A percentile compares a stretch with the other conserved stretches of the same genome.
Evolutionary conservation across 2,797 vertebrate genomes (phyloP).

Genomic region (Scarus forsteni): DNA sequence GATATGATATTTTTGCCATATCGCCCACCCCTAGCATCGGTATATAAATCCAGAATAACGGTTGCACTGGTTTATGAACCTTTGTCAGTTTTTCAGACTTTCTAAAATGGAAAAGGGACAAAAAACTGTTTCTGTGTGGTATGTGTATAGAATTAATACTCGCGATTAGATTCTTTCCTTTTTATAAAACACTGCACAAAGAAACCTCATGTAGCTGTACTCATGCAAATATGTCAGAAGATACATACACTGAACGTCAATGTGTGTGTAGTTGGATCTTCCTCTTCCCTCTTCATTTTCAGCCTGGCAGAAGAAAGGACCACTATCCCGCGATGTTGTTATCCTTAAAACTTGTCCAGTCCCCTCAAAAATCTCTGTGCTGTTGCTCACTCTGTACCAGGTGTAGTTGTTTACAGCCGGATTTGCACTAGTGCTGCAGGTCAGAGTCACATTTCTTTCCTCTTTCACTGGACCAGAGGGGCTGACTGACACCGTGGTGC

Average conservation of each 20-base stretch:
- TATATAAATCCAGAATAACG: no score
- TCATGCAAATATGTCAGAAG: no score
- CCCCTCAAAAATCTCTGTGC: not conserved
- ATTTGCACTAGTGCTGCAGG: slow-evolving; percentile 27
- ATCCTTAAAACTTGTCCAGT: not conserved
- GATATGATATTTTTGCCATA: no score
- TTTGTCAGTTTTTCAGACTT: not conserved
- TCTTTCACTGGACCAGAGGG: slow-evolving; percentile 29
- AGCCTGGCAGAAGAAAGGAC: not conserved
- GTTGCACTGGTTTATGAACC: no score
- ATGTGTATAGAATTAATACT: no score
- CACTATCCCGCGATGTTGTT: not conserved
- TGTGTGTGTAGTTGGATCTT: not conserved
- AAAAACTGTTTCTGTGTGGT: no score
- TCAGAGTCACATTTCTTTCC: slow-evolving; percentile 7
- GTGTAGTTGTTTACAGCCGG: slow-evolving; percentile 12
- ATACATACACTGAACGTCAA: not conserved
- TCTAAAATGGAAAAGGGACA: no score
- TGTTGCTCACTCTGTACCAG: slow-evolving; percentile 12
- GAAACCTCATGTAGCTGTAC: no score
- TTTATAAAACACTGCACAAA: no score
- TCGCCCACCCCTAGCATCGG: no score
- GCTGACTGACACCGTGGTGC: not conserved
- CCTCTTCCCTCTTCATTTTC: not conserved
- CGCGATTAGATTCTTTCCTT: no score